phyloP scores from a whole-genome alignment of 2,113 vertebrate genomes.

The Istiophorus platypterus region DNA sequence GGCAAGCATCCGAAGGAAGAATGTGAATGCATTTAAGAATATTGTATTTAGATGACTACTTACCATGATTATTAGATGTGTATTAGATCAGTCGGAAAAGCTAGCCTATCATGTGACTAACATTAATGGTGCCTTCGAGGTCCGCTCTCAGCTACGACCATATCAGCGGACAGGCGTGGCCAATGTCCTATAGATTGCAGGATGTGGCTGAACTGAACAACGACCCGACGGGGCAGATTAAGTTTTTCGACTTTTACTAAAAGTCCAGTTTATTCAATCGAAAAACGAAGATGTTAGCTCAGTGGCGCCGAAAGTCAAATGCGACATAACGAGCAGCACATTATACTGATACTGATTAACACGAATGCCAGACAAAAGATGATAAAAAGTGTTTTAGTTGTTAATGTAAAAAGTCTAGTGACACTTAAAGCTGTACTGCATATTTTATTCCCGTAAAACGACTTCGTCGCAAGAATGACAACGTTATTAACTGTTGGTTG shows the following conservation, averaged over 20 bases:
- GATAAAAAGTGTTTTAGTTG: neutral
- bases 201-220: neutral
- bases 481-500: too few relatives aligned
- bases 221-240: neutral
- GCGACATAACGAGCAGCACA: neutral
- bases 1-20: rapidly evolving
- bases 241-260: neutral
- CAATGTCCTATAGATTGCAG: neutral
- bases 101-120: slow-evolving; percentile 82
- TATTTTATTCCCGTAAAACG: neutral
- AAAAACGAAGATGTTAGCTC: neutral
- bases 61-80: slow-evolving; percentile 79
- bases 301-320: neutral
- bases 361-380: neutral
- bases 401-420: neutral
- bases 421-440: neutral
- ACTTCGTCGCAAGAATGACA: too few relatives aligned
- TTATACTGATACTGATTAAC: neutral
- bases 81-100: slow-evolving; percentile 55
- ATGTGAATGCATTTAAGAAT: neutral
- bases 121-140: slow-evolving; percentile 44
- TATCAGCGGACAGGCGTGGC: slow-evolving; percentile 39
- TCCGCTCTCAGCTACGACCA: neutral
- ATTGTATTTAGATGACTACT: slow-evolving; percentile 23
- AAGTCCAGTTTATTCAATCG: neutral